A percentile compares a stretch with the other conserved stretches of the same genome.
Evolutionary conservation across 2,888 invertebrate genomes (phyloP).

Genomic region (Pyrrhia umbra): DNA sequence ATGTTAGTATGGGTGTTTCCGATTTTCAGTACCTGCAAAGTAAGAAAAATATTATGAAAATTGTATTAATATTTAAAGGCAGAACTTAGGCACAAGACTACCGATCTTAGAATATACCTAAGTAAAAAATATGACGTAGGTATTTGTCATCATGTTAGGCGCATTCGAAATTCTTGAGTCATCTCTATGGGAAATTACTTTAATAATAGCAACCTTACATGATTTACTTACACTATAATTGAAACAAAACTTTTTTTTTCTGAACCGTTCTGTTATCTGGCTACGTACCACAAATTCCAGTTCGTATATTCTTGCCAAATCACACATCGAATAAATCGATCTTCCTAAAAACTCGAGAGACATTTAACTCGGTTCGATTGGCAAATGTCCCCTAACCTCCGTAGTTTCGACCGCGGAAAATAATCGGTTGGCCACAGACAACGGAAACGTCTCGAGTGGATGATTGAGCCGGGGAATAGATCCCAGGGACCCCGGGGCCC

Average conservation of each 20-base stretch:
- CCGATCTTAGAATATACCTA: no score
- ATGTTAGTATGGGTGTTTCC: no score
- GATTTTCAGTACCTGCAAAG: not conserved
- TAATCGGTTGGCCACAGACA: slow-evolving; percentile 76
- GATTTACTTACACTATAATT: no score
- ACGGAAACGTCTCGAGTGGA: slow-evolving; percentile 87
- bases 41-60: slow-evolving; percentile 17
- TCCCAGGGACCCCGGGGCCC: slow-evolving; percentile 68
- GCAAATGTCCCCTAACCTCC: slow-evolving; percentile 34
- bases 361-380: slow-evolving; percentile 9
- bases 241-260: no score
- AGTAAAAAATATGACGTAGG: not conserved
- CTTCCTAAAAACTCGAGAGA: slow-evolving; percentile 7
- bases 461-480: slow-evolving; percentile 86
- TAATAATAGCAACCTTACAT: no score
- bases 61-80: no score
- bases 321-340: slow-evolving; percentile 3
- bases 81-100: no score
- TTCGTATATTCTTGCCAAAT: not conserved
- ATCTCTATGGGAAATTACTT: no score
- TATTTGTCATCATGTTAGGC: no score
- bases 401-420: slow-evolving; percentile 56
- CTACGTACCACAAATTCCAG: not conserved
- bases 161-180: no score
- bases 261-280: not conserved